These are phyloP conservation scores for Ianthella basta DNA, from an alignment of 37 sponge, comb jelly and placozoan genomes.

Conservation along the genomic window DNA sequence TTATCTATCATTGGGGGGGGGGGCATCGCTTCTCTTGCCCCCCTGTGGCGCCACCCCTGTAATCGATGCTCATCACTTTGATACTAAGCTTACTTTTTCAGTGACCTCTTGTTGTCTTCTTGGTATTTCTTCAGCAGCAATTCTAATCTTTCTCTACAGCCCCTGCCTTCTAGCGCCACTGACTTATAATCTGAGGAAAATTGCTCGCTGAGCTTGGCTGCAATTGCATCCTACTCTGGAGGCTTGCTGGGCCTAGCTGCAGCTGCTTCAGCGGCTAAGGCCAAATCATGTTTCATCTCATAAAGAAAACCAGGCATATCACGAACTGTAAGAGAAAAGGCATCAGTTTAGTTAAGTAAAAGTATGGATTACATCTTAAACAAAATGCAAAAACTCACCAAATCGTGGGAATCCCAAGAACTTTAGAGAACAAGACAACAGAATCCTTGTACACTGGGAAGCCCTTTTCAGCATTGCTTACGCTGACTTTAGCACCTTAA, in stretches of 20 bases:
- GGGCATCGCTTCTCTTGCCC: too few relatives aligned
- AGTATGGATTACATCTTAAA: not conserved
- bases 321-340: not conserved
- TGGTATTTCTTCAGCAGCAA: not conserved
- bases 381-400: conserved; percentile 16
- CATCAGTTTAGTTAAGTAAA: not conserved
- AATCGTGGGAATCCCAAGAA: not conserved
- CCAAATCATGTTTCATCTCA: not conserved
- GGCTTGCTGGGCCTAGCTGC: not conserved
- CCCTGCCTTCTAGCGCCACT: not conserved
- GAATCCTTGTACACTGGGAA: conserved; percentile 2
- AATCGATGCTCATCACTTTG: too few relatives aligned
- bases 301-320: conserved; percentile 15
- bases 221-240: not conserved
- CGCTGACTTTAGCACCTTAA: not conserved
- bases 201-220: not conserved
- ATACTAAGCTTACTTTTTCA: not conserved
- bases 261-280: not conserved
- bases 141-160: not conserved
- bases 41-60: too few relatives aligned
- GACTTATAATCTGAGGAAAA: not conserved
- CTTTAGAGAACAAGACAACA: not conserved
- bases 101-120: not conserved
- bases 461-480: not conserved
- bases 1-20: too few relatives aligned